A percentile compares a stretch with the other conserved stretches of the same genome.
Conservation (phyloP, 2,888 invertebrate genomes). For the Ectemnius cavifrons region DNA sequence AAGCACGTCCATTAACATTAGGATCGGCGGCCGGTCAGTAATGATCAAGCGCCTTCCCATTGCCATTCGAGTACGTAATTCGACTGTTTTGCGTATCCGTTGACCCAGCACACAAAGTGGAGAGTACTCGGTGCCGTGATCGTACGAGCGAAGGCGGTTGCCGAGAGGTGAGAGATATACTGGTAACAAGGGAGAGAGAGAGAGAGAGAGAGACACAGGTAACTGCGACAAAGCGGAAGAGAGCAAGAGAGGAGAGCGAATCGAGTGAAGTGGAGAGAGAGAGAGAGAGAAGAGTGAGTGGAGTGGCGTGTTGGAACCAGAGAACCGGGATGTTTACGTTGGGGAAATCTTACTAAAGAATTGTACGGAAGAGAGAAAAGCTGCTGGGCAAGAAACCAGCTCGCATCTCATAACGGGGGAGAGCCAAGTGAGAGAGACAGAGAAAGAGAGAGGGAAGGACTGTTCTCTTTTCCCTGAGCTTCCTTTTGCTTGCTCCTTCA, state of each 20-base stretch:
- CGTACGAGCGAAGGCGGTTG: slow-evolving; percentile 40
- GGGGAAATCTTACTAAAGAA: slow-evolving; percentile 75
- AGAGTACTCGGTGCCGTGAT: slow-evolving; percentile 45
- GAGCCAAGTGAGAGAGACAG: slow-evolving; percentile 31
- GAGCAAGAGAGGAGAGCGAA: slow-evolving; percentile 12
- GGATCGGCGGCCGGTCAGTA: slow-evolving; percentile 5
- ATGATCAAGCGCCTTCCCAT: slow-evolving; percentile 13
- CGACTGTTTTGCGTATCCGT: slow-evolving; percentile 54
- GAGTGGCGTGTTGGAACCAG: slow-evolving; percentile 55
- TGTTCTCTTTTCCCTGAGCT: slow-evolving; percentile 18
- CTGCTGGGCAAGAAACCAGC: slow-evolving; percentile 60
- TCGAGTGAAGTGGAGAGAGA: slow-evolving; percentile 30
- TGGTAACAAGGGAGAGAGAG: slow-evolving; percentile 38
- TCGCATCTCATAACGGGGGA: slow-evolving; percentile 68
- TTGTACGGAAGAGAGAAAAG: slow-evolving; percentile 48
- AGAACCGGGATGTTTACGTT: slow-evolving; percentile 71
- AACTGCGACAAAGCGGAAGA: slow-evolving; percentile 10
- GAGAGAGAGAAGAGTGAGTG: slow-evolving; percentile 41
- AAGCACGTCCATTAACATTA: not conserved
- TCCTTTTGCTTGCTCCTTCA: slow-evolving; percentile 25
- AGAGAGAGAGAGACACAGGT: slow-evolving; percentile 38
- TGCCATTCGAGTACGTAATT: slow-evolving; percentile 37
- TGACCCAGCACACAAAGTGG: slow-evolving; percentile 50
- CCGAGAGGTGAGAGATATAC: slow-evolving; percentile 31
- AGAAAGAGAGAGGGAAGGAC: no score